Evolutionary conservation across 2,113 vertebrate species (phyloP).

Genomic region (Gavia stellata): DNA sequence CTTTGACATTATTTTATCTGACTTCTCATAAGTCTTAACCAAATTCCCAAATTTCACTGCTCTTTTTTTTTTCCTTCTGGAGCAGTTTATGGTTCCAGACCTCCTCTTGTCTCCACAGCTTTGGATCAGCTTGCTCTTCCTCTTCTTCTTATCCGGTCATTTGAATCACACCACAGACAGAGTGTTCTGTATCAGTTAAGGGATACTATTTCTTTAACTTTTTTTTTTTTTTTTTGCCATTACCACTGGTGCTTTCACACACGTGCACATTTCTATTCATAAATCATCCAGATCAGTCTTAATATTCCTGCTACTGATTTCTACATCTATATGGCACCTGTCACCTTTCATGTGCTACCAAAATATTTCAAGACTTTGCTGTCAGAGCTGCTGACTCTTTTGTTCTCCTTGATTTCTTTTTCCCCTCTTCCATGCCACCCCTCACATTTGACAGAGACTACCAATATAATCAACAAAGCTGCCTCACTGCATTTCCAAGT

Average conservation of each 20-base stretch:
- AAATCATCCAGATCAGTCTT: neutral
- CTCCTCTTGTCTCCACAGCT: neutral
- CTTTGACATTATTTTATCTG: neutral
- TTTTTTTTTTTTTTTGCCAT: neutral
- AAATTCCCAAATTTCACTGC: neutral
- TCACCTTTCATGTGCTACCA: neutral
- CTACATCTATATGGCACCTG: neutral
- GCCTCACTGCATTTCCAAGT: neutral
- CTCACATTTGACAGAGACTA: neutral
- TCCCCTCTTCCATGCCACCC: neutral
- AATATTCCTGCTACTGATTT: neutral
- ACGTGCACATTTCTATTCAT: neutral
- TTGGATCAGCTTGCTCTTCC: neutral
- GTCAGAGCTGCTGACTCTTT: neutral
- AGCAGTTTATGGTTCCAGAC: neutral
- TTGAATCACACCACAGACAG: neutral
- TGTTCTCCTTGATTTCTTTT: neutral
- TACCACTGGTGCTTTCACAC: neutral
- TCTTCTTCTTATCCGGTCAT: neutral
- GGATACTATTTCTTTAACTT: neutral
- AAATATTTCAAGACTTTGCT: neutral
- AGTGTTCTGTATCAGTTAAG: neutral
- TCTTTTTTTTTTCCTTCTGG: neutral
- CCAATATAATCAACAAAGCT: neutral
- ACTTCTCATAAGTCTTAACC: neutral